Percentiles rank a stretch among this genome's conserved stretches.
Conservation (phyloP, 1,140 invertebrate genomes). For the Tribolium madens region DNA sequence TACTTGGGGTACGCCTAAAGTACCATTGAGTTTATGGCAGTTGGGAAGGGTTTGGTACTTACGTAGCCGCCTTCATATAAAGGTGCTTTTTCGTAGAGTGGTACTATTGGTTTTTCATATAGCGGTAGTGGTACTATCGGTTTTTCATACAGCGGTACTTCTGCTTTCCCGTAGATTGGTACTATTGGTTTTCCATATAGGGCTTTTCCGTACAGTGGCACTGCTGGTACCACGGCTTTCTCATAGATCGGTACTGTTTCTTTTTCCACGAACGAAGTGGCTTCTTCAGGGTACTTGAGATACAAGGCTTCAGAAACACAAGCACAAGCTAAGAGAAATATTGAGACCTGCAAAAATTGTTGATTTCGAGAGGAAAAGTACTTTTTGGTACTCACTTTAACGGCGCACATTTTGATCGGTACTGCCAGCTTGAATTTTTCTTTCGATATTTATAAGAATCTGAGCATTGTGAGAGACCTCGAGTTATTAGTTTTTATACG, state of each 20-base stretch:
- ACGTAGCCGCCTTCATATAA: not conserved
- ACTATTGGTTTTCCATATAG: not conserved
- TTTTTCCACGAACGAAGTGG: not conserved
- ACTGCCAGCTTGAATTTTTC: not conserved
- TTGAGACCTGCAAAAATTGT: not conserved
- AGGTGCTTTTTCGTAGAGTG: not conserved
- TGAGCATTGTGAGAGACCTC: not conserved
- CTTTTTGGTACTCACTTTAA: not conserved
- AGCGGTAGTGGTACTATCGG: not conserved
- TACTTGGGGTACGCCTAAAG: conserved; percentile 36
- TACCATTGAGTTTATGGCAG: not conserved
- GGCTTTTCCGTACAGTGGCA: conserved; percentile 1
- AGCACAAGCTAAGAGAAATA: not conserved
- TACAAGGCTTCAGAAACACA: not conserved
- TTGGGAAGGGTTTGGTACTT: not conserved
- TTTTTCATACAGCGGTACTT: not conserved
- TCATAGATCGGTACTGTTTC: not conserved
- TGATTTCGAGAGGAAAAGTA: not conserved
- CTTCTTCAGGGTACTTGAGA: not conserved
- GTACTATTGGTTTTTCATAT: not conserved
- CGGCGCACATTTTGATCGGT: not conserved
- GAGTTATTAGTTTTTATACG: conserved; percentile 16
- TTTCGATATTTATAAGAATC: conserved; percentile 9
- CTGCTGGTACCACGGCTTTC: not conserved
- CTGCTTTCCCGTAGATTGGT: not conserved